phyloP scores from a whole-genome alignment of 2,888 invertebrate genomes.

The Campoplex capitator region DNA sequence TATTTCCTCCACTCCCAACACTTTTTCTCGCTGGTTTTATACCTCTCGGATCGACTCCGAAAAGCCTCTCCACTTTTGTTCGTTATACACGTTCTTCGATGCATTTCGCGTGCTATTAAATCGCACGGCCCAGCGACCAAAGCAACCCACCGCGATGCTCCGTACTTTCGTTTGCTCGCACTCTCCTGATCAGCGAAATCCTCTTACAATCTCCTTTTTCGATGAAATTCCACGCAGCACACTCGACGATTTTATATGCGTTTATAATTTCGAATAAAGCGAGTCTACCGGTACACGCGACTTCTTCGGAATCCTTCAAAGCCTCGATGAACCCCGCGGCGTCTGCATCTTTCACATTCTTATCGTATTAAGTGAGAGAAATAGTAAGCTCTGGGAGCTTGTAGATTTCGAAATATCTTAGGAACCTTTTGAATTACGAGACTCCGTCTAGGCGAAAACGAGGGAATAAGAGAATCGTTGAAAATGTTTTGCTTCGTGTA shows the following conservation, averaged over 20 bases:
- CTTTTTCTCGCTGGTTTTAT: background rate
- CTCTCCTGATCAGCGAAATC: background rate
- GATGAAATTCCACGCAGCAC: background rate
- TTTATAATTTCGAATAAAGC: background rate
- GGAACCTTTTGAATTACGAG: background rate
- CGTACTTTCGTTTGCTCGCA: constrained; percentile 16
- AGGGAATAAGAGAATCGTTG: background rate
- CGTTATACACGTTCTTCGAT: constrained; percentile 12
- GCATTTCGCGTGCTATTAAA: constrained; percentile 28
- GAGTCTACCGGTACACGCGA: background rate
- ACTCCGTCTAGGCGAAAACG: background rate
- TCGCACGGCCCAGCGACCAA: constrained; percentile 22
- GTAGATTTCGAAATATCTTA: background rate
- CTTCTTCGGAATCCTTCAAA: background rate
- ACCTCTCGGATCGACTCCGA: constrained; percentile 27
- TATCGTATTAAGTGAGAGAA: background rate
- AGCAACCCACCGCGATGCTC: background rate
- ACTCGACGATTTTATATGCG: background rate
- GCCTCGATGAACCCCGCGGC: background rate
- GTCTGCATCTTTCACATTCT: background rate
- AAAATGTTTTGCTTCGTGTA: background rate
- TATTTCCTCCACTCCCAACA: background rate
- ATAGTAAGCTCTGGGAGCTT: background rate
- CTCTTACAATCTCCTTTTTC: constrained; percentile 18
- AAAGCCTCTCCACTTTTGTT: constrained; percentile 23